phyloP scores from a whole-genome alignment of 2,888 invertebrate genomes.

The Caenorhabditis sp. region DNA sequence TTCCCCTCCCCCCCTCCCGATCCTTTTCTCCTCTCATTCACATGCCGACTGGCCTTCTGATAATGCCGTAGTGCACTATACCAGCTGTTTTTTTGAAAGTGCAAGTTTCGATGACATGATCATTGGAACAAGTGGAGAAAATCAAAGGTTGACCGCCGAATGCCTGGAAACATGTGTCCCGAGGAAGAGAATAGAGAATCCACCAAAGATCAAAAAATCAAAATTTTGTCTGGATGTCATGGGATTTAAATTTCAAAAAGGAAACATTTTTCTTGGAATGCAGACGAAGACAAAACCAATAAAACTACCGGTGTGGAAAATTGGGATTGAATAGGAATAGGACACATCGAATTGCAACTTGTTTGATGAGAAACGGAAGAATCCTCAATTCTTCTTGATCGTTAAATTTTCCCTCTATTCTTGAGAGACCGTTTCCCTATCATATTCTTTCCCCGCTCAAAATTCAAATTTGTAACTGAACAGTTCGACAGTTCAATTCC shows the following conservation, averaged over 20 bases:
- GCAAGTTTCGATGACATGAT: conserved; percentile 7
- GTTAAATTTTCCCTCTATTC: background rate
- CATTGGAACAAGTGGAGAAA: background rate
- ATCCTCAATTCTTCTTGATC: background rate
- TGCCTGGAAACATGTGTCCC: background rate
- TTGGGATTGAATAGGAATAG: conserved; percentile 1
- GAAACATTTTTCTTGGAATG: background rate
- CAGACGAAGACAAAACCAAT: background rate
- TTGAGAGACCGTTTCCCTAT: no score
- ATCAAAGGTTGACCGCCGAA: conserved; percentile 13
- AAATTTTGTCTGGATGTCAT: no score
- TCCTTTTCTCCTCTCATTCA: no score
- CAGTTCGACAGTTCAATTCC: conserved; percentile 2
- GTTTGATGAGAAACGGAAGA: conserved; percentile 43
- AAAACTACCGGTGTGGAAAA: conserved; percentile 36
- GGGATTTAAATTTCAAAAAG: no score
- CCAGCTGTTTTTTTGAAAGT: conserved; percentile 34
- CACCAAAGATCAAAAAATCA: no score
- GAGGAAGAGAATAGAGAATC: background rate
- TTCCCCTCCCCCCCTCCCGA: no score
- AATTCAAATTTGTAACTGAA: background rate
- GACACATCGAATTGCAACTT: conserved; percentile 10
- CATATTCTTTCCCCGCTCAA: background rate
- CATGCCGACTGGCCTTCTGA: conserved; percentile 41
- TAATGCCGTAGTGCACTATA: conserved; percentile 20